Conservation (phyloP, 2,888 invertebrate species). For the Hirtodrosophila trivittata region DNA sequence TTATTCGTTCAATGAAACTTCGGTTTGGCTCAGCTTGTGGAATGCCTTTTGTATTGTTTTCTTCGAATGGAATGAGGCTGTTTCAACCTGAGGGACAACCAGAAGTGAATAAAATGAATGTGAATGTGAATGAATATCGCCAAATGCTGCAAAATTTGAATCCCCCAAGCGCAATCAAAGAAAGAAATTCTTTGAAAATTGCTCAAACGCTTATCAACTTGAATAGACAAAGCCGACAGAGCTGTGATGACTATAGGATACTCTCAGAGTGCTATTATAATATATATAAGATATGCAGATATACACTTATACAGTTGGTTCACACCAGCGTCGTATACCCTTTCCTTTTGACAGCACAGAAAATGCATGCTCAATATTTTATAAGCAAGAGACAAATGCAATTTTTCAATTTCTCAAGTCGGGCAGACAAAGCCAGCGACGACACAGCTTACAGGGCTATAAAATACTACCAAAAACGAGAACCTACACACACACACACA, state of each 20-base stretch:
- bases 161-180: slow-evolving; percentile 29
- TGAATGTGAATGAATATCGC: not conserved
- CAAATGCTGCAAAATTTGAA: slow-evolving; percentile 10
- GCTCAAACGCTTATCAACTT: slow-evolving; percentile 61
- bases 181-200: slow-evolving; percentile 43
- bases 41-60: slow-evolving; percentile 30
- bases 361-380: slow-evolving; percentile 64
- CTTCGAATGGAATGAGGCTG: slow-evolving; percentile 43
- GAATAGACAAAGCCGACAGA: slow-evolving; percentile 2
- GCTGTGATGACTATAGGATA: not conserved
- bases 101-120: slow-evolving; percentile 30
- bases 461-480: slow-evolving; percentile 36
- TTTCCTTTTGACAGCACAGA: slow-evolving; percentile 4
- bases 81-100: slow-evolving; percentile 32
- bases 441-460: slow-evolving; percentile 69
- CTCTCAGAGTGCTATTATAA: too few relatives aligned
- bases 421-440: slow-evolving; percentile 48
- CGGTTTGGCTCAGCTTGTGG: too few relatives aligned
- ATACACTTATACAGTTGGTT: too few relatives aligned
- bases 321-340: not conserved
- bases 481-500: slow-evolving; percentile 6
- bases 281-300: too few relatives aligned
- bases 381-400: slow-evolving; percentile 68
- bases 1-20: slow-evolving; percentile 10
- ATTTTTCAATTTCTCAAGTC: slow-evolving; percentile 70